Evolutionary conservation across 2,797 vertebrate genomes (phyloP).

Genomic region (Cossypha caffra): DNA sequence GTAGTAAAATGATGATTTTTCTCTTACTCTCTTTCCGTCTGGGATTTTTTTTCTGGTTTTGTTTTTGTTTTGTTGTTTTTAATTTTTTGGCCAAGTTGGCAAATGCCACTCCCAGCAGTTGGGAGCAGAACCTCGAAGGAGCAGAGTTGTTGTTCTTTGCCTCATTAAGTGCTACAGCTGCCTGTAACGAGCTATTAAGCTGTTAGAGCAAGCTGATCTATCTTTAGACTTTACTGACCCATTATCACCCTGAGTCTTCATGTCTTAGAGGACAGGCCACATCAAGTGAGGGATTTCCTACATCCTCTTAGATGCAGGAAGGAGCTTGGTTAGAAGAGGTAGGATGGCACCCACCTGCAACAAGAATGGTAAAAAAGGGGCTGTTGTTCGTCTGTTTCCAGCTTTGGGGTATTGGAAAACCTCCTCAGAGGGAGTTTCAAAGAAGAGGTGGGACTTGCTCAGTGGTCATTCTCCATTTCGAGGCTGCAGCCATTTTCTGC

Average conservation of each 20-base stretch:
- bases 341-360: background rate
- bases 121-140: background rate
- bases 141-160: background rate
- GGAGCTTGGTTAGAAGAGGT: background rate
- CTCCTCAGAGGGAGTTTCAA: background rate
- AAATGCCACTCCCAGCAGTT: background rate
- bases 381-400: background rate
- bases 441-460: background rate
- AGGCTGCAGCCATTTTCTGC: background rate
- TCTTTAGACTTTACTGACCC: slow-evolving; percentile 52
- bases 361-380: background rate
- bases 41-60: too few species aligned
- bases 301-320: slow-evolving; percentile 49
- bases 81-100: background rate
- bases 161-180: background rate
- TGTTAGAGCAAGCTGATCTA: slow-evolving; percentile 27
- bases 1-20: background rate
- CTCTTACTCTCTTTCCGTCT: accelerated
- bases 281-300: slow-evolving; percentile 46
- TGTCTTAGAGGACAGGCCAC: background rate
- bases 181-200: slow-evolving; percentile 20
- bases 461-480: background rate
- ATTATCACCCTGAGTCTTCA: background rate
- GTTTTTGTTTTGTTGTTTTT: background rate
- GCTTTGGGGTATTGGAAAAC: background rate